Evolutionary conservation across 2,888 invertebrate genomes (phyloP).

Genomic region (Thera obeliscata): DNA sequence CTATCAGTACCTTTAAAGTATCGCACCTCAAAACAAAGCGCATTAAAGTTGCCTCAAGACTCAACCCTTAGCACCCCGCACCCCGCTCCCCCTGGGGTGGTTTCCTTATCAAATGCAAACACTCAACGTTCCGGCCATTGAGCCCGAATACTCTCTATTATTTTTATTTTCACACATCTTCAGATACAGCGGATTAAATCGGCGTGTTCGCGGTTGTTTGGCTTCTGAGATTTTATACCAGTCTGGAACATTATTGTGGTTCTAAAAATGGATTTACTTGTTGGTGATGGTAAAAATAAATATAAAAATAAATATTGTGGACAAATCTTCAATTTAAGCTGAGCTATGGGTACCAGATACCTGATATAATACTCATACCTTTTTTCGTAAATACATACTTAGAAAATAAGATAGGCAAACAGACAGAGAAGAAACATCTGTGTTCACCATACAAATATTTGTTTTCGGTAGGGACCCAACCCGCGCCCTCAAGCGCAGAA

Average conservation of each 20-base stretch:
- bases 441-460: too few species aligned
- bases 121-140: conserved; percentile 80
- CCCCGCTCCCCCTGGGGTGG: conserved; percentile 36
- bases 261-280: conserved; percentile 11
- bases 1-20: conserved; percentile 5
- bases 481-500: too few species aligned
- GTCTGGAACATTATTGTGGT: conserved; percentile 13
- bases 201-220: conserved; percentile 50
- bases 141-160: conserved; percentile 69
- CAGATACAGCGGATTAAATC: conserved; percentile 58
- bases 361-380: too few species aligned
- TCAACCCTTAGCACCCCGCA: conserved; percentile 50
- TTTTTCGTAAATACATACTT: too few species aligned
- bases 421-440: too few species aligned
- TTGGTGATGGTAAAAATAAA: background rate
- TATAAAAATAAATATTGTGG: too few species aligned
- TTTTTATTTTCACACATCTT: conserved; percentile 74
- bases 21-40: conserved; percentile 37
- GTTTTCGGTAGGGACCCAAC: too few species aligned
- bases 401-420: too few species aligned
- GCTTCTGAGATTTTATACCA: conserved; percentile 46
- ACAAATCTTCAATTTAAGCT: too few species aligned
- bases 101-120: conserved; percentile 80
- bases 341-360: too few species aligned
- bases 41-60: conserved; percentile 45